A percentile compares a stretch with the other conserved stretches of the same genome.
These are phyloP conservation scores for Ispidina lecontei DNA, from an alignment of 2,797 vertebrate genomes.

Conservation along the genomic window DNA sequence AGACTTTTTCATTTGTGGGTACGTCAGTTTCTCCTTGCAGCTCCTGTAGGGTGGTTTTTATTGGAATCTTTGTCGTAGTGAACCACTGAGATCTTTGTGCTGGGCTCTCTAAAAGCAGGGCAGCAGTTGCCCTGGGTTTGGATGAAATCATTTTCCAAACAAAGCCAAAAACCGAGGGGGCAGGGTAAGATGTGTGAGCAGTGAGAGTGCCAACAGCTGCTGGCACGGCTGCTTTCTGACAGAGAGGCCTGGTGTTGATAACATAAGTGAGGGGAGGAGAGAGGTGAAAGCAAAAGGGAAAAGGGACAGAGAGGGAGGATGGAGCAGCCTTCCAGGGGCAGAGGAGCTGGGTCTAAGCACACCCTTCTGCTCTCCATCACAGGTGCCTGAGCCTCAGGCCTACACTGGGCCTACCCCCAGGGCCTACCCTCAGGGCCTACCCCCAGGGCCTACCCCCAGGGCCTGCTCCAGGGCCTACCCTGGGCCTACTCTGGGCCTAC, in stretches of 20 bases:
- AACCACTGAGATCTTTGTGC: background rate
- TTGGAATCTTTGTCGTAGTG: background rate
- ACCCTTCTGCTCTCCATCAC: background rate
- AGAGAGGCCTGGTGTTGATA: background rate
- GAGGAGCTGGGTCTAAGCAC: background rate
- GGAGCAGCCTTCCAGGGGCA: background rate
- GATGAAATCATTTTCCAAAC: background rate
- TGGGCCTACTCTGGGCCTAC: too few species aligned
- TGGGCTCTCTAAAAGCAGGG: background rate
- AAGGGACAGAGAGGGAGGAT: background rate
- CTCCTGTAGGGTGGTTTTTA: background rate
- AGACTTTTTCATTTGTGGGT: background rate
- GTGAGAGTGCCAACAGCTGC: rapidly evolving
- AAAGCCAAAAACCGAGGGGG: background rate
- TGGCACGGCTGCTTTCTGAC: background rate
- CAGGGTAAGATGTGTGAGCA: background rate
- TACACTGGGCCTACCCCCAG: too few species aligned
- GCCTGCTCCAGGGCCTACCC: too few species aligned
- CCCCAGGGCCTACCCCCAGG: too few species aligned
- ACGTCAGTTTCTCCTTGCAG: background rate
- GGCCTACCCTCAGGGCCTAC: too few species aligned
- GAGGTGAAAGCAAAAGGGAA: background rate
- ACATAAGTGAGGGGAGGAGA: background rate
- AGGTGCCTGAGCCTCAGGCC: too few species aligned
- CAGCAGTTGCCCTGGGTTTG: background rate